phyloP scores from a whole-genome alignment of 2,113 vertebrate species.

The Serinus canaria region DNA sequence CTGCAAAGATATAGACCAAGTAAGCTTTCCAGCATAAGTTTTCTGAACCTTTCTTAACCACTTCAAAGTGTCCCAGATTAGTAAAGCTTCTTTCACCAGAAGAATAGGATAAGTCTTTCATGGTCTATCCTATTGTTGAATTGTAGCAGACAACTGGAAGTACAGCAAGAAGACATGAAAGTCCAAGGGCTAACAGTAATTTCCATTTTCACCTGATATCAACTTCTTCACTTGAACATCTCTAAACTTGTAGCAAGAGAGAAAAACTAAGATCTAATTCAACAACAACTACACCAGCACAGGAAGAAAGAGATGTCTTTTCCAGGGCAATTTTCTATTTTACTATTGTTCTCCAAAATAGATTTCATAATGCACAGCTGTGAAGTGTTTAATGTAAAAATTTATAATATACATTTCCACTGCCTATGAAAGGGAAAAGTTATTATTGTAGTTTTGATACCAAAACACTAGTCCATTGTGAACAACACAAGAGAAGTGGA shows the following conservation, averaged over 20 bases:
- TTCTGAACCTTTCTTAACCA: neutral
- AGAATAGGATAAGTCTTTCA: neutral
- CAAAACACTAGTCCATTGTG: neutral
- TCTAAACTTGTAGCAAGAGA: neutral
- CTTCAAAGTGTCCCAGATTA: neutral
- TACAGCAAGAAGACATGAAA: neutral
- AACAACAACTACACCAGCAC: neutral
- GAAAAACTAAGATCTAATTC: neutral
- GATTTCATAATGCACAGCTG: neutral
- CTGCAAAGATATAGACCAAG: neutral
- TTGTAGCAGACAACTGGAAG: neutral
- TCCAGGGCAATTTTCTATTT: neutral
- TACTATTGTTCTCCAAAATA: neutral
- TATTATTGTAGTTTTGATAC: neutral
- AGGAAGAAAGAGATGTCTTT: neutral
- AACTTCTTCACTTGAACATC: neutral
- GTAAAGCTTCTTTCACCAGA: neutral
- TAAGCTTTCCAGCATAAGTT: neutral
- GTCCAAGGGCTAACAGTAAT: neutral
- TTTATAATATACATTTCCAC: neutral
- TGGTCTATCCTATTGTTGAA: neutral
- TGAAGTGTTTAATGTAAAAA: neutral
- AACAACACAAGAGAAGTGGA: slow-evolving; percentile 7
- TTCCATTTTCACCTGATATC: neutral
- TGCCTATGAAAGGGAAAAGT: neutral